A percentile compares a stretch with the other conserved stretches of the same genome.
phyloP scores from a whole-genome alignment of 2,113 vertebrate genomes.

The Cervus canadensis region DNA sequence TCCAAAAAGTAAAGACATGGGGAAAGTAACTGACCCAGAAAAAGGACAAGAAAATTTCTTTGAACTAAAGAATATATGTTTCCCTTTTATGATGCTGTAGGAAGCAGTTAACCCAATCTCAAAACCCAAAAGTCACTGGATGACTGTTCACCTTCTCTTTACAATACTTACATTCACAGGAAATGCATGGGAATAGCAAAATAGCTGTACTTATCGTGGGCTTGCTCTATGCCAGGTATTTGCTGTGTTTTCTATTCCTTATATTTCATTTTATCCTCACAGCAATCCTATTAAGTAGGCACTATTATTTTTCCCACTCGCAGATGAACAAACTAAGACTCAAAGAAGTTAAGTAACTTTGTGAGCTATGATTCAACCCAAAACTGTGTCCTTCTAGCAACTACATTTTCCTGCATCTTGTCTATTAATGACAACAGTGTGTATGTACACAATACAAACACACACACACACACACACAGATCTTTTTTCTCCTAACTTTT shows the following conservation, averaged over 20 bases:
- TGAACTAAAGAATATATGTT: not conserved
- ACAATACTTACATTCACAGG: not conserved
- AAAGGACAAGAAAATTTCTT: not conserved
- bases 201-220: not conserved
- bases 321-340: not conserved
- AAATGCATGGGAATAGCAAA: not conserved
- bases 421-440: not conserved
- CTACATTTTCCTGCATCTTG: not conserved
- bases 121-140: not conserved
- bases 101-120: not conserved
- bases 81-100: not conserved
- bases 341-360: not conserved
- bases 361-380: not conserved
- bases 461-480: not conserved
- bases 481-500: not conserved
- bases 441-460: not conserved
- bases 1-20: not conserved
- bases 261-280: not conserved
- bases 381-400: not conserved
- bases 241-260: not conserved
- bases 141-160: not conserved
- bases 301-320: not conserved
- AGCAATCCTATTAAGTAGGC: not conserved
- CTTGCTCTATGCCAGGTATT: not conserved
- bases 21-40: not conserved